These are phyloP conservation scores for Apistogramma diplotaenia DNA, from an alignment of 2,113 vertebrate genomes.

Conservation along the genomic window DNA sequence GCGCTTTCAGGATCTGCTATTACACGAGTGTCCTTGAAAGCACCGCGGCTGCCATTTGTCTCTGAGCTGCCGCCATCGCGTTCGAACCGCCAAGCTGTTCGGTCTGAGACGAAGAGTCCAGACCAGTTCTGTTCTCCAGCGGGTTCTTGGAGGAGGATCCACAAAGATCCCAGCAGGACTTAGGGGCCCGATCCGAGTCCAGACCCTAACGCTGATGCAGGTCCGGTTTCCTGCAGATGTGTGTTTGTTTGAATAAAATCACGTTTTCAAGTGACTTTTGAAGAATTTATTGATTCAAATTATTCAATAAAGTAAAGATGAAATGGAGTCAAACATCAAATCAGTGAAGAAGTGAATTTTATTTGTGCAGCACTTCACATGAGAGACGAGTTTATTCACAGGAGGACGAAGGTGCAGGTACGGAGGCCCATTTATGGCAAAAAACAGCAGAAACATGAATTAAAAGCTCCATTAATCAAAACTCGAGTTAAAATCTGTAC, in stretches of 20 bases:
- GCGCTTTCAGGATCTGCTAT: slow-evolving; percentile 85
- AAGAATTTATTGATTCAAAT: background rate
- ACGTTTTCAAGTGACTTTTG: background rate
- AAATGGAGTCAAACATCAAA: too few relatives aligned
- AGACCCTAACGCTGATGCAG: too few relatives aligned
- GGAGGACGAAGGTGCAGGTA: background rate
- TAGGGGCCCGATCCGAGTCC: background rate
- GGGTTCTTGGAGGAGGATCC: background rate
- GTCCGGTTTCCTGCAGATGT: too few relatives aligned
- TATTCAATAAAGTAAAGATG: background rate
- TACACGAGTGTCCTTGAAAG: slow-evolving; percentile 38
- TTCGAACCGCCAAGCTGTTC: slow-evolving; percentile 52
- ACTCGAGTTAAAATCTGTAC: too few relatives aligned
- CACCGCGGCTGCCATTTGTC: background rate
- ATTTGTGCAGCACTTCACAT: too few relatives aligned
- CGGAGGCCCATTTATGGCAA: background rate
- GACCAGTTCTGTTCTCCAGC: background rate
- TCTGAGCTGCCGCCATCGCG: background rate
- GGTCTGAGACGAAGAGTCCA: slow-evolving; percentile 59
- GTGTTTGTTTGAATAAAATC: background rate
- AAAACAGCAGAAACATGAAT: background rate
- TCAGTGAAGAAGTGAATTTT: too few relatives aligned
- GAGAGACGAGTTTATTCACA: too few relatives aligned
- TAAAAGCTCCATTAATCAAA: too few relatives aligned
- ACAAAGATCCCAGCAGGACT: background rate